Percentiles rank a stretch among this genome's conserved stretches.
phyloP scores from a whole-genome alignment of 1,140 invertebrate species.

The Anastrepha obliqua region DNA sequence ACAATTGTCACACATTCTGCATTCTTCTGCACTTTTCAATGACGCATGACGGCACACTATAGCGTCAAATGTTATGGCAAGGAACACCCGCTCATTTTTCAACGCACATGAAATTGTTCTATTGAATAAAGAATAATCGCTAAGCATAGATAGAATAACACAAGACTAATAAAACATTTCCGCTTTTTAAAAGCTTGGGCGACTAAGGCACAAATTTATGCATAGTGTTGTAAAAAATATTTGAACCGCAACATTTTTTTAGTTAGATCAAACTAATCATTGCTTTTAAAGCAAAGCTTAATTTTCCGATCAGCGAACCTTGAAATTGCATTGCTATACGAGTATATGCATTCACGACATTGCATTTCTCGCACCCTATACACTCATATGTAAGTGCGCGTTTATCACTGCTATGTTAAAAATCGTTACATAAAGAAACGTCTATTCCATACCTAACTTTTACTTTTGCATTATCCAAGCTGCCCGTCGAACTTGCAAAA shows the following conservation, averaged over 20 bases:
- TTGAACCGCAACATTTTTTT: background rate
- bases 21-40: conserved; percentile 13
- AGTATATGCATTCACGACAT: too few relatives aligned
- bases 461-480: too few relatives aligned
- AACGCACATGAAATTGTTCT: conserved; percentile 19
- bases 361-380: too few relatives aligned
- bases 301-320: too few relatives aligned
- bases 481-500: too few relatives aligned
- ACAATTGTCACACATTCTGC: background rate
- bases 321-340: too few relatives aligned
- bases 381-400: too few relatives aligned
- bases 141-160: background rate
- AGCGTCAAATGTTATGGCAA: conserved; percentile 12
- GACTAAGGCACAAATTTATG: background rate
- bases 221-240: background rate
- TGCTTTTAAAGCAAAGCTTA: too few relatives aligned
- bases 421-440: too few relatives aligned
- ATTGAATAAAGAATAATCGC: background rate
- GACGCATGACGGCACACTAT: background rate
- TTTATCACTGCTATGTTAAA: too few relatives aligned
- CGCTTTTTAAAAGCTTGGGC: background rate
- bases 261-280: too few relatives aligned
- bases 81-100: conserved; percentile 35
- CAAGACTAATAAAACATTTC: background rate
- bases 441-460: too few relatives aligned